Conservation (phyloP, 2,888 invertebrate genomes). For the Diaprepes abbreviatus region DNA sequence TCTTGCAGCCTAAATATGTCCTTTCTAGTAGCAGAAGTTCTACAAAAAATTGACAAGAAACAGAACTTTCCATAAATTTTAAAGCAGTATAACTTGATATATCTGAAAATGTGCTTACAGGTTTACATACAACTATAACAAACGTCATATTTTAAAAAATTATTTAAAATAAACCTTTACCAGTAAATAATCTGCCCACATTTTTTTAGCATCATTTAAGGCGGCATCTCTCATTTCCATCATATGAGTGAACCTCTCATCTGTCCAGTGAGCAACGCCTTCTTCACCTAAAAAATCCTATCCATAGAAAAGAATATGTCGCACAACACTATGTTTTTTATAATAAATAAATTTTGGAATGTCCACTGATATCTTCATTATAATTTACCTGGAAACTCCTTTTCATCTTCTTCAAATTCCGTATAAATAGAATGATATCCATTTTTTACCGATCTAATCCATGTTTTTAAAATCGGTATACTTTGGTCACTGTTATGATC, state of each 20-base stretch:
- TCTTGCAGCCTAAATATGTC: no score
- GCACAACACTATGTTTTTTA: no score
- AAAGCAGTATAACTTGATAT: no score
- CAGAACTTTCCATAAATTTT: no score
- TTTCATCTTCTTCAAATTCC: constrained; percentile 68
- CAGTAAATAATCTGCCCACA: constrained; percentile 92
- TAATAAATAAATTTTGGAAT: no score
- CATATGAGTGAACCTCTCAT: constrained; percentile 80
- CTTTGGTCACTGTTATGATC: constrained; percentile 90
- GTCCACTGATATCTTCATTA: no score
- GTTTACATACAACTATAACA: no score
- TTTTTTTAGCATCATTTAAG: constrained; percentile 77
- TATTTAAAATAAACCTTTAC: constrained; percentile 71
- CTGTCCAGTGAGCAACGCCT: constrained; percentile 81
- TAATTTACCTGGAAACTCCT: constrained; percentile 59
- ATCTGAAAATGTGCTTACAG: no score
- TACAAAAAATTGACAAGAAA: no score
- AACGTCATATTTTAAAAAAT: no score
- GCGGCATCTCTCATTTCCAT: constrained; percentile 85
- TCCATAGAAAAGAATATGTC: no score
- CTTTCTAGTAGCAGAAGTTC: no score
- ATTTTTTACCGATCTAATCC: constrained; percentile 75
- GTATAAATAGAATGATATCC: constrained; percentile 81
- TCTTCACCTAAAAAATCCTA: constrained; percentile 73
- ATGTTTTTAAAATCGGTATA: constrained; percentile 78